Percentiles rank a stretch among this genome's conserved stretches.
phyloP scores from a whole-genome alignment of 2,888 invertebrate species.

The Netelia virgata region DNA sequence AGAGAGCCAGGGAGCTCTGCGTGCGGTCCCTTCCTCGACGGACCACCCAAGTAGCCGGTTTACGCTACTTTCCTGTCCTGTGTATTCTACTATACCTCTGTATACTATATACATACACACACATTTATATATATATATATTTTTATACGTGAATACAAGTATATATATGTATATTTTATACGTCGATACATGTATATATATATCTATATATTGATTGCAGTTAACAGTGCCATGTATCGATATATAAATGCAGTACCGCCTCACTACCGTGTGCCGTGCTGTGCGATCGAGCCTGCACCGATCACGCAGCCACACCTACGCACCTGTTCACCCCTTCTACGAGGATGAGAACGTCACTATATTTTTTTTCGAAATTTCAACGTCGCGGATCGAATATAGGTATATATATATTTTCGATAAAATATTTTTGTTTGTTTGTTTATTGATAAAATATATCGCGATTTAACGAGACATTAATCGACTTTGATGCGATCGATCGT shows the following conservation, averaged over 20 bases:
- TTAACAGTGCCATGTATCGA: constrained; percentile 46
- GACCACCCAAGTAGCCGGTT: constrained; percentile 84
- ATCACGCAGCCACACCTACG: constrained; percentile 69
- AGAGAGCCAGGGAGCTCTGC: constrained; percentile 78
- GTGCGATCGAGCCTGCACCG: constrained; percentile 46
- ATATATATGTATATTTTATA: constrained; percentile 6
- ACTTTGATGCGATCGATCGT: not conserved
- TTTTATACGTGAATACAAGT: constrained; percentile 18
- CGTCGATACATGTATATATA: constrained; percentile 10
- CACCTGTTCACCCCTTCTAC: constrained; percentile 61
- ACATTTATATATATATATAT: constrained; percentile 20
- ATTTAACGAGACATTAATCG: not conserved
- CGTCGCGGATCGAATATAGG: too few species aligned
- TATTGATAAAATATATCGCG: not conserved
- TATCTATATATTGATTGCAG: constrained; percentile 30
- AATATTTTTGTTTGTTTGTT: not conserved
- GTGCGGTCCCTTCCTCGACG: constrained; percentile 84
- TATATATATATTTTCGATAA: not conserved
- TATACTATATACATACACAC: constrained; percentile 41
- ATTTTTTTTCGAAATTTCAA: not conserved
- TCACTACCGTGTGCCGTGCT: constrained; percentile 53
- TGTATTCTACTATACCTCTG: constrained; percentile 45
- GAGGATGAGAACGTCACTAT: not conserved
- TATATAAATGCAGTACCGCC: constrained; percentile 47
- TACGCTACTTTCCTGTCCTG: constrained; percentile 74